Percentiles rank a stretch among this genome's conserved stretches.
Evolutionary conservation across 1,140 invertebrate species (phyloP).

Genomic region (Listronotus bonariensis): DNA sequence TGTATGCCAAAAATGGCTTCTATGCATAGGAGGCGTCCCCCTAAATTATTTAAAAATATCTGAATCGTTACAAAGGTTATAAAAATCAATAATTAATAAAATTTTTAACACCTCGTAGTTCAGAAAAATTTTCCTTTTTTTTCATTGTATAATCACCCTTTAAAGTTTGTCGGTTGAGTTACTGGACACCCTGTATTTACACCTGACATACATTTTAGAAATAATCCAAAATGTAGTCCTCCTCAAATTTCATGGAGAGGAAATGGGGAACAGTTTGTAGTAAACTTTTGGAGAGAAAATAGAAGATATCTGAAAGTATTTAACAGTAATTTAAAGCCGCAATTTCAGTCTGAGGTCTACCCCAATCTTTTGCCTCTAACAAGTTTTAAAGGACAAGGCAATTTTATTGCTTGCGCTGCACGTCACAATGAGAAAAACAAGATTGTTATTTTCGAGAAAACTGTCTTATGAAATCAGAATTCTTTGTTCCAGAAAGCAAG

Average conservation of each 20-base stretch:
- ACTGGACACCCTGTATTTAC: no score
- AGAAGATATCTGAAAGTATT: slow-evolving; percentile 41
- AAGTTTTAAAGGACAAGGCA: slow-evolving; percentile 39
- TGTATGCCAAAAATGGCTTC: no score
- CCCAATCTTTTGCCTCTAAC: slow-evolving; percentile 31
- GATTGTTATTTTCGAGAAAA: slow-evolving; percentile 47
- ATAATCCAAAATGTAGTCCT: slow-evolving; percentile 14
- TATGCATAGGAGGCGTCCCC: no score
- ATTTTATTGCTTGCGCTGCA: slow-evolving; percentile 40
- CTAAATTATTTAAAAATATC: no score
- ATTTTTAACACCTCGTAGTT: no score
- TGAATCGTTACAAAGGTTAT: no score
- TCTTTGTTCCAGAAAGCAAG: slow-evolving; percentile 24
- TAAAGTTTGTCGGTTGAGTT: no score
- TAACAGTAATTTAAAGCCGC: slow-evolving; percentile 26
- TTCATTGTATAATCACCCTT: no score
- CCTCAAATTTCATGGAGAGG: slow-evolving; percentile 44
- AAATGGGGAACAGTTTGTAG: slow-evolving; percentile 44
- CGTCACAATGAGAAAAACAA: slow-evolving; percentile 14
- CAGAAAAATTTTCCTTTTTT: no score
- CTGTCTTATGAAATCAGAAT: slow-evolving; percentile 37
- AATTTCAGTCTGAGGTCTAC: slow-evolving; percentile 35
- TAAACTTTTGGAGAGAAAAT: slow-evolving; percentile 39
- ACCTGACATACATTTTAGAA: slow-evolving; percentile 11
- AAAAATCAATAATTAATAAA: no score